Evolutionary conservation across 1,140 invertebrate species (phyloP).

Genomic region (Gryllus bimaculatus): DNA sequence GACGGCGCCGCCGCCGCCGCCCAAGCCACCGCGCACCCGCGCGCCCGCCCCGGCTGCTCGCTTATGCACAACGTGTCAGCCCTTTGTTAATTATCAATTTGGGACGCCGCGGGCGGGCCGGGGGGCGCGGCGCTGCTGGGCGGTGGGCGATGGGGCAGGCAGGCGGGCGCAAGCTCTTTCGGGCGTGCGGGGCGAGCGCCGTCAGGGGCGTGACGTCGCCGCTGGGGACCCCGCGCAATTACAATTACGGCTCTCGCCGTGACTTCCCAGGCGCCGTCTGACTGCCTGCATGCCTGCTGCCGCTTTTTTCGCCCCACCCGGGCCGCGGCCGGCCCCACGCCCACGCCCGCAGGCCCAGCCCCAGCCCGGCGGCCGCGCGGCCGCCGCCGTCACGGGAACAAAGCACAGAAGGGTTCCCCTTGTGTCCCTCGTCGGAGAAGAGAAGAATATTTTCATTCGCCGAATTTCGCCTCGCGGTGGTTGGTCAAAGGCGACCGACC

Average conservation of each 20-base stretch:
- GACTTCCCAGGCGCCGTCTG: not conserved
- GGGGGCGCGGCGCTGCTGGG: not conserved
- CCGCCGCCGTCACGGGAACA: not conserved
- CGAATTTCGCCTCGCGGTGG: too few relatives aligned
- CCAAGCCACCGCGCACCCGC: too few relatives aligned
- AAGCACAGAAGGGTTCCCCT: not conserved
- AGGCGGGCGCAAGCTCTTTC: not conserved
- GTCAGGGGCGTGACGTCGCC: not conserved
- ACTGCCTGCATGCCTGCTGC: too few relatives aligned
- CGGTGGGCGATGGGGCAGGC: not conserved
- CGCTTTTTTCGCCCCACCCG: too few relatives aligned
- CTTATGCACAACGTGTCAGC: not conserved
- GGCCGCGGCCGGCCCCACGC: not conserved
- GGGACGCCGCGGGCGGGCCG: too few relatives aligned
- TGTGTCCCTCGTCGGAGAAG: not conserved
- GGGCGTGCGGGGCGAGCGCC: too few relatives aligned
- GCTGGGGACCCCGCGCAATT: not conserved
- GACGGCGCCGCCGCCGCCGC: too few relatives aligned
- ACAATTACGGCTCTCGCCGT: not conserved
- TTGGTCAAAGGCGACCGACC: too few relatives aligned
- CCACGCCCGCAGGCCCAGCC: too few relatives aligned
- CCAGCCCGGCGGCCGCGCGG: too few relatives aligned
- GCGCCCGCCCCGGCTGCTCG: not conserved
- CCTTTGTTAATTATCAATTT: not conserved
- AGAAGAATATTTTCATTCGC: too few relatives aligned